Percentiles rank a stretch among this genome's conserved stretches.
Evolutionary conservation across 2,113 vertebrate genomes (phyloP).

Genomic region (Sprattus sprattus): DNA sequence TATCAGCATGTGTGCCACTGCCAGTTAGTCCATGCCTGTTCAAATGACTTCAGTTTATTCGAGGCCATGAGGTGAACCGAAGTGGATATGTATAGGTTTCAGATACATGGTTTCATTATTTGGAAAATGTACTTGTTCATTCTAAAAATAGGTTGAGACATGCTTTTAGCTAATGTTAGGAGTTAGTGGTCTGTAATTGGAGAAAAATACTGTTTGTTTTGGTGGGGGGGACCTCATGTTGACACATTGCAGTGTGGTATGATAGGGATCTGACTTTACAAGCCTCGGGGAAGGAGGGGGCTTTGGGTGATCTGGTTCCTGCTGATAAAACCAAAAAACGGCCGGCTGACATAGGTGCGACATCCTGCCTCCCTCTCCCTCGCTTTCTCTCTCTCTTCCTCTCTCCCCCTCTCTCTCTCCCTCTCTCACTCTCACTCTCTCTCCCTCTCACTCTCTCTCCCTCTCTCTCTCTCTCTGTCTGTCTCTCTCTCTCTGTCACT

Average conservation of each 20-base stretch:
- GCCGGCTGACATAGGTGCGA: slow-evolving; percentile 27
- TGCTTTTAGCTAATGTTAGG: background rate
- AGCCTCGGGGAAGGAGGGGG: slow-evolving; percentile 5
- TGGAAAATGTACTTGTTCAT: background rate
- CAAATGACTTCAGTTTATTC: background rate
- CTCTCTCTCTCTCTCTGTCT: background rate
- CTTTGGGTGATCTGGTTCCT: slow-evolving; percentile 13
- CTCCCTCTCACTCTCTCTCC: slow-evolving; percentile 31
- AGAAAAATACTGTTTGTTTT: background rate
- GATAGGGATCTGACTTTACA: background rate
- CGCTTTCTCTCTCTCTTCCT: slow-evolving; percentile 20
- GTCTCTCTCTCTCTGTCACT: no score
- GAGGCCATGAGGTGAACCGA: background rate
- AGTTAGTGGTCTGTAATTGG: background rate
- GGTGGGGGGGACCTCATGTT: background rate
- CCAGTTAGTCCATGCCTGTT: background rate
- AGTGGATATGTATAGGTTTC: background rate
- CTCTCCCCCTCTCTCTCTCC: slow-evolving; percentile 2
- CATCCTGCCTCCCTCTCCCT: slow-evolving; percentile 35
- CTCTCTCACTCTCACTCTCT: no score
- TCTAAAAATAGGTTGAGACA: background rate
- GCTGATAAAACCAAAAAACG: slow-evolving; percentile 47
- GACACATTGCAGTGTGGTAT: background rate
- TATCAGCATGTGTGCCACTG: background rate
- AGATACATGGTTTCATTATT: background rate